Percentiles rank a stretch among this genome's conserved stretches.
phyloP scores from a whole-genome alignment of 2,797 vertebrate species.

The Rachycentron canadum region DNA sequence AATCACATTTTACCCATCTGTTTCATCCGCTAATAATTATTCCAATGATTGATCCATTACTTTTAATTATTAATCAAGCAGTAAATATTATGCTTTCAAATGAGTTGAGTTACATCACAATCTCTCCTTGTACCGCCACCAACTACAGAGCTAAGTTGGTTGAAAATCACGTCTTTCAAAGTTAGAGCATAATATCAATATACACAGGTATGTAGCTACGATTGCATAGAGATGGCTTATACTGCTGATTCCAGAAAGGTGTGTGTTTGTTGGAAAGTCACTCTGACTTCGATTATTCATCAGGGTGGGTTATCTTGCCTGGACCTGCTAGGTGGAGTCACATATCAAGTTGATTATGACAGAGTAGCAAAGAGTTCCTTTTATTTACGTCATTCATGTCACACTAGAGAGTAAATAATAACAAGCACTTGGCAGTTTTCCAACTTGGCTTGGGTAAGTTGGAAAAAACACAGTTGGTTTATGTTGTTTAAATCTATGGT shows the following conservation, averaged over 20 bases:
- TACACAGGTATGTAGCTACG: neutral
- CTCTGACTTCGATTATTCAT: slow-evolving; percentile 20
- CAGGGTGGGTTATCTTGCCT: slow-evolving; percentile 7
- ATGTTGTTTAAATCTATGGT: neutral
- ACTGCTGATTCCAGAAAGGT: slow-evolving; percentile 7
- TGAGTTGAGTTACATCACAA: neutral
- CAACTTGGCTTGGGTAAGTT: neutral
- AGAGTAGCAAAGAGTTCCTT: slow-evolving; percentile 14
- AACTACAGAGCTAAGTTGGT: too few relatives aligned
- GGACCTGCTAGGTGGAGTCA: too few relatives aligned
- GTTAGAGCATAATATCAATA: neutral
- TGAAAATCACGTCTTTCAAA: too few relatives aligned
- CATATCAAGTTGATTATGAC: slow-evolving; percentile 18
- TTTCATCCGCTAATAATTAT: neutral
- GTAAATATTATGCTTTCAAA: too few relatives aligned
- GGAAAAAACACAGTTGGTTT: neutral
- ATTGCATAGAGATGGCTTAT: too few relatives aligned
- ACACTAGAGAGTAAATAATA: slow-evolving; percentile 10
- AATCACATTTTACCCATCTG: neutral
- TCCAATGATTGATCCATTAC: too few relatives aligned
- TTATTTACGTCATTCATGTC: neutral
- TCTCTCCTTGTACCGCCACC: neutral
- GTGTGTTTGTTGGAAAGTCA: slow-evolving; percentile 1
- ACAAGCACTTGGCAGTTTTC: neutral
- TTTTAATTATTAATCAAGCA: too few relatives aligned